Conservation (phyloP, 30 jellyfish, hydroid and myxozoan genomes). For the Hydractinia echinata region DNA sequence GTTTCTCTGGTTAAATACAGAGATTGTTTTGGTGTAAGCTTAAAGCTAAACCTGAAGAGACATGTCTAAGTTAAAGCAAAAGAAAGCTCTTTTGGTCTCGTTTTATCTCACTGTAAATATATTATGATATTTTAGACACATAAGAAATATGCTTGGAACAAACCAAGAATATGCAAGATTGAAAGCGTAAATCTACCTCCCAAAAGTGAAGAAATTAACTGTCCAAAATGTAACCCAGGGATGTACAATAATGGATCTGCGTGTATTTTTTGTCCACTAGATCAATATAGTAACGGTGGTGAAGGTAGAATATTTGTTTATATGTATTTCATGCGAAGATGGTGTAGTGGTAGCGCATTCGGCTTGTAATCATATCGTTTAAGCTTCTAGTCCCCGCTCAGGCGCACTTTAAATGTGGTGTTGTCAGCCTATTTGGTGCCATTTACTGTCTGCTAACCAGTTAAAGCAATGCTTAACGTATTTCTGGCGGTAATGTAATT, state of each 20-base stretch:
- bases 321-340: neutral
- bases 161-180: conserved; percentile 60
- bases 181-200: conserved; percentile 44
- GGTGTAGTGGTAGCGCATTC: too few relatives aligned
- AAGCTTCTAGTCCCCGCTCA: too few relatives aligned
- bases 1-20: too few relatives aligned
- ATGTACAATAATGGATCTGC: conserved; percentile 62
- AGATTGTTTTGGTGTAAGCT: too few relatives aligned
- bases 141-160: conserved; percentile 51
- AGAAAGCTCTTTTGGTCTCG: neutral
- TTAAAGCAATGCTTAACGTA: too few relatives aligned
- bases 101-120: neutral
- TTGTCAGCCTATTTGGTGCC: too few relatives aligned
- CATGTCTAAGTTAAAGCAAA: neutral
- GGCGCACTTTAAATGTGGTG: too few relatives aligned
- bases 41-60: neutral
- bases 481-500: too few relatives aligned
- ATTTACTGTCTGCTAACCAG: too few relatives aligned
- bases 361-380: too few relatives aligned
- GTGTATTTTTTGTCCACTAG: conserved; percentile 52
- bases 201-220: conserved; percentile 30
- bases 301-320: conserved; percentile 1
- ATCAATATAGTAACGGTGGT: neutral
- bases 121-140: conserved; percentile 36
- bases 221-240: conserved; percentile 93